These are phyloP conservation scores for Bicyclus anynana DNA, from an alignment of 1,140 invertebrate genomes.

Conservation along the genomic window DNA sequence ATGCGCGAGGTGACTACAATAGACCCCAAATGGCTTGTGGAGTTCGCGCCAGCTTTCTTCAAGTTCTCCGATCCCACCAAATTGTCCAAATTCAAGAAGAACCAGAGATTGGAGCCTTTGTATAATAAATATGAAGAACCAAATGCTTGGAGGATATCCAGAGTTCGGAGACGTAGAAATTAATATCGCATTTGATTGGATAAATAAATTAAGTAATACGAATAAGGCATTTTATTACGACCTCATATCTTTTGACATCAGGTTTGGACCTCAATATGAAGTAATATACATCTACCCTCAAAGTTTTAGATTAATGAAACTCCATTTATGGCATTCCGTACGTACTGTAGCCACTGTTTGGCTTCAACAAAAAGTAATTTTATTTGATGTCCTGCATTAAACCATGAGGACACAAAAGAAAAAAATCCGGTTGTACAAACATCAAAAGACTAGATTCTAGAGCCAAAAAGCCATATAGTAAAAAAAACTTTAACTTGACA, in stretches of 20 bases:
- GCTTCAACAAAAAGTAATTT: no score
- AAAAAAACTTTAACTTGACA: neutral
- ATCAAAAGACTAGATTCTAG: neutral
- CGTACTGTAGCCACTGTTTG: no score
- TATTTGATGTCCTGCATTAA: no score
- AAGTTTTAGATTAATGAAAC: no score
- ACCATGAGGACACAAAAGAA: no score
- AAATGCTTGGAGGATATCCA: conserved; percentile 99
- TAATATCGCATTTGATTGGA: conserved; percentile 71
- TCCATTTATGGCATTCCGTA: no score
- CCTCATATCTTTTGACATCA: neutral
- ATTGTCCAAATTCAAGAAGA: conserved; percentile 99
- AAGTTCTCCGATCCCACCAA: conserved; percentile 99
- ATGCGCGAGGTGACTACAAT: conserved; percentile 99
- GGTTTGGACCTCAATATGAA: no score
- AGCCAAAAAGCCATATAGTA: no score
- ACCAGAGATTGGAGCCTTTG: conserved; percentile 97
- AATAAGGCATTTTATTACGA: neutral
- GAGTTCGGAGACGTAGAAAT: conserved; percentile 93
- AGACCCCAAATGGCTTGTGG: conserved; percentile 99
- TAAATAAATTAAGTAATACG: neutral
- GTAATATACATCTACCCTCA: no score
- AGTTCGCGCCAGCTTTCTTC: conserved; percentile 99
- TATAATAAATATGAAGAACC: conserved; percentile 99
- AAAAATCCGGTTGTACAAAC: no score